phyloP scores from a whole-genome alignment of 2,797 vertebrate species.

The Chloroceryle amazona region DNA sequence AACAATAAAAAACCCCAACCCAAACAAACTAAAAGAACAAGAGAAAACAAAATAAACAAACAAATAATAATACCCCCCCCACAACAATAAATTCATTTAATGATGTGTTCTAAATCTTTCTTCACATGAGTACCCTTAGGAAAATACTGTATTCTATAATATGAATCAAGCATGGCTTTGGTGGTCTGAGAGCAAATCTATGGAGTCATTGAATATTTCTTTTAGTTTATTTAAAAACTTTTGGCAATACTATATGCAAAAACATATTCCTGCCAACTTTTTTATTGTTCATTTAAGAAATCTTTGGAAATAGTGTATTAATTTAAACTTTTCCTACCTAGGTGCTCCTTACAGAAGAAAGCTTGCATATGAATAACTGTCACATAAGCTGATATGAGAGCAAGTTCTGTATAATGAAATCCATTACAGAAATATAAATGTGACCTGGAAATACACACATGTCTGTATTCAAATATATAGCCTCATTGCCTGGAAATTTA shows the following conservation, averaged over 20 bases:
- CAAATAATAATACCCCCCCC: too few relatives aligned
- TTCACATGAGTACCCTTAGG: background rate
- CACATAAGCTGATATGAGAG: background rate
- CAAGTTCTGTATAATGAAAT: background rate
- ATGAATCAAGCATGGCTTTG: background rate
- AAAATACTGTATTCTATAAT: background rate
- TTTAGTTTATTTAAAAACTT: background rate
- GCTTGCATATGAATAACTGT: background rate
- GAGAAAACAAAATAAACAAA: rapidly evolving
- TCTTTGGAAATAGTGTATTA: background rate
- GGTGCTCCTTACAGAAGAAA: background rate
- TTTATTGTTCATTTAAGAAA: background rate
- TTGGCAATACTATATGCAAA: background rate
- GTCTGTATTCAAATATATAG: background rate
- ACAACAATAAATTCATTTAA: background rate
- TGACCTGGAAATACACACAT: background rate
- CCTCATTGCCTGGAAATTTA: background rate
- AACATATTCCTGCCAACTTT: background rate
- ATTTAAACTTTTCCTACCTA: background rate
- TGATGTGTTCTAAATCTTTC: background rate
- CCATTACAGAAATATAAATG: background rate
- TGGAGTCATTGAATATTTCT: background rate
- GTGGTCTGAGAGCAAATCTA: background rate
- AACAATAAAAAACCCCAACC: too few relatives aligned
- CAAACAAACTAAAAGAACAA: too few relatives aligned